These are phyloP conservation scores for Carpatolechia fugitivella DNA, from an alignment of 2,888 invertebrate genomes.

Conservation along the genomic window DNA sequence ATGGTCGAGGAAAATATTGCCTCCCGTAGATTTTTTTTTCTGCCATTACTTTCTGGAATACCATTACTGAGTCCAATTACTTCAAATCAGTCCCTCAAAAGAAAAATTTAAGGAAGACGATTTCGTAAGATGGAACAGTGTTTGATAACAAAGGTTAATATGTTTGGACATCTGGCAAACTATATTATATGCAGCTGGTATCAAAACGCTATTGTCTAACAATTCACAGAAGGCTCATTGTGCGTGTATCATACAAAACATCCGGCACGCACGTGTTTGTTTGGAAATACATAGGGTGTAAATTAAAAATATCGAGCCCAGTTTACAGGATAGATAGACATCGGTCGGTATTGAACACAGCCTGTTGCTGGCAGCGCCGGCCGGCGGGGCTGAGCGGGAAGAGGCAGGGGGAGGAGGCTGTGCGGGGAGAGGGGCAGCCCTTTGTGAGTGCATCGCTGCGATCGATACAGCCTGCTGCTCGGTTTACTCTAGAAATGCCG, in stretches of 20 bases:
- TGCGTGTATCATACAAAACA: not conserved
- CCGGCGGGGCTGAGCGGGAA: conserved; percentile 11
- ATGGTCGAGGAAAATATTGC: no score
- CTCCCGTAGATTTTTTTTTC: no score
- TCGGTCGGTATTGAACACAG: conserved; percentile 5
- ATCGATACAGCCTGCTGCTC: conserved; percentile 41
- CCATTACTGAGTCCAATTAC: no score
- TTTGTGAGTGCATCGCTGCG: conserved; percentile 46
- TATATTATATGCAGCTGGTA: not conserved
- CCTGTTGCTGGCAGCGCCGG: conserved; percentile 21
- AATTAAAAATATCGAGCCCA: no score
- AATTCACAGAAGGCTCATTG: not conserved
- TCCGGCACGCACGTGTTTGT: not conserved
- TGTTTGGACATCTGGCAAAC: not conserved
- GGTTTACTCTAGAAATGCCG: not conserved
- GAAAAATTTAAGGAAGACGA: no score
- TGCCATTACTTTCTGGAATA: no score
- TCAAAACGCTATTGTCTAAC: not conserved
- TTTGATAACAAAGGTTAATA: no score
- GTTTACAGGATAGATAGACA: not conserved
- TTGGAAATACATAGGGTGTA: not conserved
- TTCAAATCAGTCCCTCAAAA: no score
- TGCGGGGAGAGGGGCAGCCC: conserved; percentile 29
- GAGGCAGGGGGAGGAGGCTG: conserved; percentile 11
- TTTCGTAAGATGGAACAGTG: no score